phyloP scores from a whole-genome alignment of 2,113 vertebrate species.

The Pluvialis apricaria region DNA sequence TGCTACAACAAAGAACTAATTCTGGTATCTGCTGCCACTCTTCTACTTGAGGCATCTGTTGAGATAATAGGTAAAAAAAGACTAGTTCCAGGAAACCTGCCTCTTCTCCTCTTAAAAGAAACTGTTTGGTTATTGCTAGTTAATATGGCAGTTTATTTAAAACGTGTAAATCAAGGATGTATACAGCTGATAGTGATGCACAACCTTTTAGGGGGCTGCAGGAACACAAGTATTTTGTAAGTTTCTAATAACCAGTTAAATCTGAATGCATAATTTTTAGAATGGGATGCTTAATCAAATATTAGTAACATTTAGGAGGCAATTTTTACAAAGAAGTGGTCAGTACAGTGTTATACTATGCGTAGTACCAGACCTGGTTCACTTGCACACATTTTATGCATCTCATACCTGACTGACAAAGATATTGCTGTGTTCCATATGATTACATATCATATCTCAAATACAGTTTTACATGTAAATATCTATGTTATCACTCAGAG shows the following conservation, averaged over 20 bases:
- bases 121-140: not conserved
- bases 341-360: not conserved
- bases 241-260: not conserved
- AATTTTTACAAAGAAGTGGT: not conserved
- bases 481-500: not conserved
- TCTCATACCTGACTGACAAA: not conserved
- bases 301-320: not conserved
- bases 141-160: not conserved
- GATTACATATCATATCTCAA: not conserved
- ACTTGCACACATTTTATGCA: not conserved
- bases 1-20: not conserved
- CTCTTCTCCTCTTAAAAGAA: not conserved
- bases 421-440: not conserved
- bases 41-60: not conserved
- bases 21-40: not conserved
- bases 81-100: not conserved
- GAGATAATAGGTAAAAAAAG: not conserved
- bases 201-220: not conserved
- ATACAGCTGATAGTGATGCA: not conserved
- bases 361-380: not conserved
- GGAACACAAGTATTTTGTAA: not conserved
- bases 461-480: not conserved
- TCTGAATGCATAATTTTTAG: not conserved
- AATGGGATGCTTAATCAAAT: not conserved
- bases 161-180: not conserved